Conservation (phyloP, 1,140 invertebrate species). For the Drusus annulatus region DNA sequence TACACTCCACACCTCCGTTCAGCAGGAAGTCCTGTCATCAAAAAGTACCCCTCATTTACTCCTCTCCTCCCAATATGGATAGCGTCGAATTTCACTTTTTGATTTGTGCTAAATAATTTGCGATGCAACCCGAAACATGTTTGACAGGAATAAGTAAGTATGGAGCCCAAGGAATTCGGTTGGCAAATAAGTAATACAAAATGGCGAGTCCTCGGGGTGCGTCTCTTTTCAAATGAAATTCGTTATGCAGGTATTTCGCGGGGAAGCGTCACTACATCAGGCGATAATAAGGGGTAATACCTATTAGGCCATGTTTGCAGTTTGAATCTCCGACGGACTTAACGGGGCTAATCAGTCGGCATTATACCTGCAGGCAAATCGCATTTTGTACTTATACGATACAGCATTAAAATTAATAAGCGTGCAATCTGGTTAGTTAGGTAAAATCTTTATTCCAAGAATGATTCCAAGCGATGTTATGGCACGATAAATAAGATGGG, state of each 20-base stretch:
- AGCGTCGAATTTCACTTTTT: no score
- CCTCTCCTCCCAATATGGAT: not conserved
- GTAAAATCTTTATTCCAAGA: no score
- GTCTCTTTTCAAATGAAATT: slow-evolving; percentile 39
- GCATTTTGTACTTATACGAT: no score
- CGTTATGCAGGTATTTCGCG: slow-evolving; percentile 37
- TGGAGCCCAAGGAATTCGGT: slow-evolving; percentile 33
- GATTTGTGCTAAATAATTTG: not conserved
- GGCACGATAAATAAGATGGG: no score
- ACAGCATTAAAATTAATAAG: no score
- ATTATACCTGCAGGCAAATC: no score
- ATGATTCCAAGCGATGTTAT: no score
- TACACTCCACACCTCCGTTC: not conserved
- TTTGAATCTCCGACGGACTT: no score
- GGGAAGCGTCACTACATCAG: not conserved
- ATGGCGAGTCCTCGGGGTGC: slow-evolving; percentile 21
- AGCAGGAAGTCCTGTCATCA: not conserved
- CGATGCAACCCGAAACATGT: not conserved
- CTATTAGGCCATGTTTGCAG: no score
- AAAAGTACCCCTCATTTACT: not conserved
- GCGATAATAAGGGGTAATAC: not conserved
- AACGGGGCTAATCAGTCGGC: no score
- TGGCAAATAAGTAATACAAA: slow-evolving; percentile 39
- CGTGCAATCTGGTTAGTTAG: no score
- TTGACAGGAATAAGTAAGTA: slow-evolving; percentile 15